Percentiles rank a stretch among this genome's conserved stretches.
These are phyloP conservation scores for Catharus bicknelli DNA, from an alignment of 2,113 vertebrate genomes.

Conservation along the genomic window DNA sequence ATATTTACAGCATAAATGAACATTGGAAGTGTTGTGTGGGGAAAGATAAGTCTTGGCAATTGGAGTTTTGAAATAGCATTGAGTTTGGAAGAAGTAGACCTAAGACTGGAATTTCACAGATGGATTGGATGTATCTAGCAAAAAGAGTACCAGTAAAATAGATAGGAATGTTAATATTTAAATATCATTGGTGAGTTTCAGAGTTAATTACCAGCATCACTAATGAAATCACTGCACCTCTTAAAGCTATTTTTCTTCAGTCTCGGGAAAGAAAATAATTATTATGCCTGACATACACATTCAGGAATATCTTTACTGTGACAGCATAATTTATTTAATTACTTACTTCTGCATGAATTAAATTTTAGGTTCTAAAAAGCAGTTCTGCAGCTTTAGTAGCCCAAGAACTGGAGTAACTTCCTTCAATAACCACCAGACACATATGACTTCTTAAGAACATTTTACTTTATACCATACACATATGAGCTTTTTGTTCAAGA, in stretches of 20 bases:
- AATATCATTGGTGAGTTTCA: not conserved
- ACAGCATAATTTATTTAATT: not conserved
- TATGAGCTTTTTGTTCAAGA: not conserved
- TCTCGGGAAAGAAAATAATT: not conserved
- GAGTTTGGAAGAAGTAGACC: not conserved
- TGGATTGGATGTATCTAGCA: not conserved
- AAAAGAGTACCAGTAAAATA: not conserved
- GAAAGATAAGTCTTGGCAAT: not conserved
- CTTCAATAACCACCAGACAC: not conserved
- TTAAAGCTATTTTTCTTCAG: not conserved
- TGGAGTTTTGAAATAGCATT: not conserved
- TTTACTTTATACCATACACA: not conserved
- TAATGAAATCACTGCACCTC: not conserved
- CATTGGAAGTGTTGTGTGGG: not conserved
- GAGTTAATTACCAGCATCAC: not conserved
- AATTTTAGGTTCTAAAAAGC: not conserved
- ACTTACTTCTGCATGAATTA: not conserved
- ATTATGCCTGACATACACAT: not conserved
- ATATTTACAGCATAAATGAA: not conserved
- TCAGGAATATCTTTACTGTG: not conserved
- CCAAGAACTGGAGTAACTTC: not conserved
- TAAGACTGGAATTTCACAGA: not conserved
- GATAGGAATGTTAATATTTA: not conserved
- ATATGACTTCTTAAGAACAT: not conserved
- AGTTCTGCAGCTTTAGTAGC: not conserved